Percentiles rank a stretch among this genome's conserved stretches.
These are phyloP conservation scores for Petrocephalus zakoni DNA, from an alignment of 2,113 vertebrate genomes.

Conservation along the genomic window DNA sequence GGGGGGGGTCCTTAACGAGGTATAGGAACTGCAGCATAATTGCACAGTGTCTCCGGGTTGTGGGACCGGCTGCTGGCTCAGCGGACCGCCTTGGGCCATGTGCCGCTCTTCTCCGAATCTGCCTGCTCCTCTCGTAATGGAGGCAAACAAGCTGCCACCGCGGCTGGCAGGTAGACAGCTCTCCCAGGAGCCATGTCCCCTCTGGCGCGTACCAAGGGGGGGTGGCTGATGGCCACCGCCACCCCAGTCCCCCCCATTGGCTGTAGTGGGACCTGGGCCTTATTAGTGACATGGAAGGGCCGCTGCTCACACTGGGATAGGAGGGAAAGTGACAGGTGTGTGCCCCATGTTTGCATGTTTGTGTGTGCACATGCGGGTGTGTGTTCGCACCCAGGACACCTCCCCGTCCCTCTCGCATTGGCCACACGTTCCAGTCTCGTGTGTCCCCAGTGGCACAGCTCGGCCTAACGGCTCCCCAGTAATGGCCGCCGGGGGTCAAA, in stretches of 20 bases:
- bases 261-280: neutral
- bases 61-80: constrained; percentile 58
- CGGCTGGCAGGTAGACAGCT: constrained; percentile 7
- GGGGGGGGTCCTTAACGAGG: neutral
- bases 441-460: neutral
- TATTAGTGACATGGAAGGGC: constrained; percentile 5
- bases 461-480: neutral
- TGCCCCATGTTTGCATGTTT: neutral
- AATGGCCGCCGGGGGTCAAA: neutral
- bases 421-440: neutral
- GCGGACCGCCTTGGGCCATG: constrained; percentile 35
- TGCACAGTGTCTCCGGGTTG: constrained; percentile 20
- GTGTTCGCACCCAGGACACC: neutral
- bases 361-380: neutral
- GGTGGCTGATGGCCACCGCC: neutral
- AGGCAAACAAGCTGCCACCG: neutral
- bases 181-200: neutral
- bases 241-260: neutral
- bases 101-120: neutral
- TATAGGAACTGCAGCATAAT: neutral
- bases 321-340: constrained; percentile 1
- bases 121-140: constrained; percentile 4
- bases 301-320: neutral
- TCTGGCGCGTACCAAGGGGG: neutral
- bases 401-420: neutral